These are phyloP conservation scores for Entosphenus tridentatus DNA, from an alignment of 2,113 vertebrate species.

Conservation along the genomic window DNA sequence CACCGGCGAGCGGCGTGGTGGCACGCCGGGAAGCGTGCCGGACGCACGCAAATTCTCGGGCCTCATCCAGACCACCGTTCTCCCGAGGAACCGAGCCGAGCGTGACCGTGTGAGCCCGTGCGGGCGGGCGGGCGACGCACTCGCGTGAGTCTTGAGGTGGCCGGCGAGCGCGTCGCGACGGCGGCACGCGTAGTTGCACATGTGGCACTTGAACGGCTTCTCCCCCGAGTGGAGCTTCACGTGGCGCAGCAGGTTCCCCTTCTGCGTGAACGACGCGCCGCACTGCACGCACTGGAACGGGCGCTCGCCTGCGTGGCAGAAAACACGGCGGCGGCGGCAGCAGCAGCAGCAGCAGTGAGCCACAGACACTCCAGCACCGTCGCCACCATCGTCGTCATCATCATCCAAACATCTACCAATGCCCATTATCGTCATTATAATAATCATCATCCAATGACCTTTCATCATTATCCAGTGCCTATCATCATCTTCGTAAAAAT, in stretches of 20 bases:
- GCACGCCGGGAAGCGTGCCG: not conserved
- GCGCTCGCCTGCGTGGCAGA: slow-evolving; percentile 44
- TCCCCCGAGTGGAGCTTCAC: slow-evolving; percentile 95
- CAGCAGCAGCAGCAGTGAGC: not conserved
- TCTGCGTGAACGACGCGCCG: slow-evolving; percentile 92
- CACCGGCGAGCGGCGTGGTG: not conserved
- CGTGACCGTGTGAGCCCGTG: slow-evolving; percentile 51
- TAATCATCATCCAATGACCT: too few relatives aligned
- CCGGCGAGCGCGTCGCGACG: slow-evolving; percentile 82
- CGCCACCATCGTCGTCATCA: too few relatives aligned
- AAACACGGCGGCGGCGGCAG: slow-evolving; percentile 11
- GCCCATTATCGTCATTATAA: too few relatives aligned
- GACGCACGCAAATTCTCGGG: not conserved
- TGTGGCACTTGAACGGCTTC: slow-evolving; percentile 96
- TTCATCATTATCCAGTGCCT: too few relatives aligned
- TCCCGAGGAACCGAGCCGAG: slow-evolving; percentile 14
- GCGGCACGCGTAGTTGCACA: slow-evolving; percentile 92
- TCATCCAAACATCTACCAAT: too few relatives aligned
- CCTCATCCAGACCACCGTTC: not conserved
- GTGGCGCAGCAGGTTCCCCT: slow-evolving; percentile 93
- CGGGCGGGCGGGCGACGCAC: slow-evolving; percentile 26
- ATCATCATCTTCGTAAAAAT: too few relatives aligned
- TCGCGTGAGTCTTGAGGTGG: slow-evolving; percentile 82
- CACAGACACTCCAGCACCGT: not conserved
- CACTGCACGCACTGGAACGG: slow-evolving; percentile 97